Percentiles rank a stretch among this genome's conserved stretches.
These are phyloP conservation scores for Tokudaia tokunoshimensis DNA, from an alignment of 2,797 vertebrate genomes.

Conservation along the genomic window DNA sequence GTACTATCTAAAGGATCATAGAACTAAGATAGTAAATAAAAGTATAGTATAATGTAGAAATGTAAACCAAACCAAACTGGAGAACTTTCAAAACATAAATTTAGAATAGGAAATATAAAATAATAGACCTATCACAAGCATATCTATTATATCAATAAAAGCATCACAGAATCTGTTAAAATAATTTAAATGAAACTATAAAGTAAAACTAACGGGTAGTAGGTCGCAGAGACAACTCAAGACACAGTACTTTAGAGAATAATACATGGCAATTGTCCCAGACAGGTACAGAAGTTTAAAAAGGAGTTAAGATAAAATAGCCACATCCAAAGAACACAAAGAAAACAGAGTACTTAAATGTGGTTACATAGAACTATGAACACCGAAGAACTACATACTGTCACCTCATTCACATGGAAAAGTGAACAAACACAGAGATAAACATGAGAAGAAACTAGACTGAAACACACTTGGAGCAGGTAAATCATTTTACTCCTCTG, in stretches of 20 bases:
- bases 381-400: not conserved
- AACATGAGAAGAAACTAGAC: not conserved
- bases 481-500: not conserved
- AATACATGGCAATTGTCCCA: not conserved
- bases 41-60: not conserved
- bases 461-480: not conserved
- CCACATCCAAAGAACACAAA: not conserved
- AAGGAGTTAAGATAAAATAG: not conserved
- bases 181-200: not conserved
- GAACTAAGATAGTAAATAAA: not conserved
- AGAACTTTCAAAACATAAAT: not conserved
- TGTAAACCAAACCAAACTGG: conserved; percentile 12
- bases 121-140: not conserved
- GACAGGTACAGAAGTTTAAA: not conserved
- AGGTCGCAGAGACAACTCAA: not conserved
- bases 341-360: not conserved
- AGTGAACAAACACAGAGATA: not conserved
- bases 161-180: not conserved
- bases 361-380: not conserved
- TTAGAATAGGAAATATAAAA: not conserved
- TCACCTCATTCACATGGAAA: not conserved
- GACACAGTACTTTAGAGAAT: not conserved
- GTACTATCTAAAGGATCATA: conserved; percentile 17
- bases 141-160: not conserved
- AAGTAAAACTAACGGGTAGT: not conserved